A percentile compares a stretch with the other conserved stretches of the same genome.
phyloP scores from a whole-genome alignment of 2,888 invertebrate species.

The Synergus laeviventris region DNA sequence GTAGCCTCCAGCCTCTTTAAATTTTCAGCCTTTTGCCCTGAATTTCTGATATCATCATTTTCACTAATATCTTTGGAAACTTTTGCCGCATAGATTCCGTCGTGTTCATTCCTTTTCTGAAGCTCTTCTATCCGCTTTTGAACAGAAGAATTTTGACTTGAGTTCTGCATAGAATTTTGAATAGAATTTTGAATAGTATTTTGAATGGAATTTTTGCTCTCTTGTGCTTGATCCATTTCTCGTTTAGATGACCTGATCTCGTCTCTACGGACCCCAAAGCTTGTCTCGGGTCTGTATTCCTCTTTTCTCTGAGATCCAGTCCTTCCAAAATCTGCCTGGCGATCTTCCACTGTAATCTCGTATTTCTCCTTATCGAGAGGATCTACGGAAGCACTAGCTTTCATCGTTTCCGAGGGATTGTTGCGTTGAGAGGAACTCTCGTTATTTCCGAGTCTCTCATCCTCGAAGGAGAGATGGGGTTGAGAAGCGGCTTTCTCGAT shows the following conservation, averaged over 20 bases:
- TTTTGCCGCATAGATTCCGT: slow-evolving; percentile 57
- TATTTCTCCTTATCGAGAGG: slow-evolving; percentile 63
- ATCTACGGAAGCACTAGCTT: slow-evolving; percentile 56
- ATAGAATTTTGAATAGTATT: slow-evolving; percentile 47
- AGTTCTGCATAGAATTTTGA: slow-evolving; percentile 42
- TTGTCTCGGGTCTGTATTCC: slow-evolving; percentile 70
- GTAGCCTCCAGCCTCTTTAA: slow-evolving; percentile 61
- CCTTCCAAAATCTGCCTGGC: slow-evolving; percentile 61
- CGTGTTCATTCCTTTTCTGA: slow-evolving; percentile 65
- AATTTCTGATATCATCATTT: slow-evolving; percentile 50
- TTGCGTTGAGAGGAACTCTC: slow-evolving; percentile 55
- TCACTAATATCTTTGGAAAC: slow-evolving; percentile 60
- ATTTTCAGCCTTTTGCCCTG: slow-evolving; percentile 56
- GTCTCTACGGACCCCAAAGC: slow-evolving; percentile 68
- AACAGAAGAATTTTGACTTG: slow-evolving; percentile 55
- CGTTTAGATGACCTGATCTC: slow-evolving; percentile 65
- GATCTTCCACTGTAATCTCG: slow-evolving; percentile 71
- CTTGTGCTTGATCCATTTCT: slow-evolving; percentile 57
- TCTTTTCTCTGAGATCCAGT: slow-evolving; percentile 67
- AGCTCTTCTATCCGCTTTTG: slow-evolving; percentile 68
- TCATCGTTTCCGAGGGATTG: slow-evolving; percentile 60
- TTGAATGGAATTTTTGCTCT: slow-evolving; percentile 49
- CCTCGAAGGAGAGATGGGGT: slow-evolving; percentile 81
- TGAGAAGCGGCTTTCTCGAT: slow-evolving; percentile 80
- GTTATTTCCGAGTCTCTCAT: slow-evolving; percentile 67